Base-by-base conservation (phyloP, 2,113 vertebrate species). In the Amia ocellicauda region DNA sequence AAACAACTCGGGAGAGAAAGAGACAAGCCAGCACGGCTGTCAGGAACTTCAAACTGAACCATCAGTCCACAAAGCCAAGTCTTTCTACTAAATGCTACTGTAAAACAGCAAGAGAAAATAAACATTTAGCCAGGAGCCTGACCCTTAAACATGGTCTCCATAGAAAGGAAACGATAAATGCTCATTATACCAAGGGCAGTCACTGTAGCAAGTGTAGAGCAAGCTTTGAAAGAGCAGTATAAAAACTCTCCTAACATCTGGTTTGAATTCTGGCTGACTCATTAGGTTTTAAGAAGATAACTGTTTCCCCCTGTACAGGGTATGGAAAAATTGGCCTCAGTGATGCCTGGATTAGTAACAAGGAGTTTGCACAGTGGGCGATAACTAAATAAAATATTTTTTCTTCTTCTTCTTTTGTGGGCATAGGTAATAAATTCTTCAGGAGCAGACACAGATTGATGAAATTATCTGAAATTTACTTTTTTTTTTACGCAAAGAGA, bases 21-120 rank as follows among this genome's bases (percentile, higher is more conserved):
- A 76, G 84, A 88, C 84, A 85, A 89, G 88, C 91, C 90, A 82
- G 86, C 86, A 70, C 89, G 92, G 91, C 93, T 95, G 92, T 96
- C 93, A 93, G 86, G 84, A 87, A 83, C 80, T 88, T 80, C 83
- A 90, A 90, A 93, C 91, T 83, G 89, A 94, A 88, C 89, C 86
- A 84, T 91, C 77, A 86, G 80, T 88, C 80, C 75, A 71, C 75
- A 70, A 62, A 81, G 88, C 87, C 91, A 88, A 89, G 84, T 87
- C 85, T 87, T 87, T 86, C 80, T 86, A 91, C 86, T 83, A 82
- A 90, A 86, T 74, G 89, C 88, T 82, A 84, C 86, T 89, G 88
- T 89, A 88, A 90, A 93, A 83, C 82, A 88, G 85, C 84, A 80
- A 75, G 81, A 83, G 74, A 90, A 91, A 91, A 87, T 69, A 89